phyloP scores from a whole-genome alignment of 64 coral and sea anemone species.

The Platygyra sinensis region DNA sequence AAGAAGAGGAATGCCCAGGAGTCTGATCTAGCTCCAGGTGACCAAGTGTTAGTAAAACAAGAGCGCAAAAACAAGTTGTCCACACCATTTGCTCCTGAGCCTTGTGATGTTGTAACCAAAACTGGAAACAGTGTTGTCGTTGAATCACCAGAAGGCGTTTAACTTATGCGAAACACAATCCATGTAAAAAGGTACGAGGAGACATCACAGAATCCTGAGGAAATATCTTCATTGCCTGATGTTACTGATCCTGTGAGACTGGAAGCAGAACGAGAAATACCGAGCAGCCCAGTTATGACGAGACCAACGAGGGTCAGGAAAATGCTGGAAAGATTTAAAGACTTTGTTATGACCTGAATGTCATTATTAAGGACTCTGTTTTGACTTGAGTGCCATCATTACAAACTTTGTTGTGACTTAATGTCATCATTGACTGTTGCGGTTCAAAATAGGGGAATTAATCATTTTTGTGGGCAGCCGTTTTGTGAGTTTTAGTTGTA shows the following conservation, averaged over 20 bases:
- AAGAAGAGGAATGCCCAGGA: slow-evolving; percentile 37
- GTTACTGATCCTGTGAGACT: not conserved
- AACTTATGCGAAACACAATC: slow-evolving; percentile 19
- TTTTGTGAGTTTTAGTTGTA: not conserved
- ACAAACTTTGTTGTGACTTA: not conserved
- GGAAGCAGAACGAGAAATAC: not conserved
- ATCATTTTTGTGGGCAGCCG: not conserved
- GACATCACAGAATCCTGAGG: not conserved
- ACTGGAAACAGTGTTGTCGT: slow-evolving; percentile 21
- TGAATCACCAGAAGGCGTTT: slow-evolving; percentile 18
- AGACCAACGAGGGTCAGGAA: not conserved
- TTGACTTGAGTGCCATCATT: not conserved
- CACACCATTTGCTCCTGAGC: slow-evolving; percentile 35
- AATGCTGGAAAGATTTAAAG: not conserved
- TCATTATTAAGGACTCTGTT: not conserved
- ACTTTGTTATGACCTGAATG: not conserved
- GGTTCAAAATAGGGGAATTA: not conserved
- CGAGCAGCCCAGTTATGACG: not conserved
- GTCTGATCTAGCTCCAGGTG: not conserved
- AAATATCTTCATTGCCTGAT: not conserved
- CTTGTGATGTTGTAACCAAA: slow-evolving; percentile 31
- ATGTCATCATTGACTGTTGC: not conserved
- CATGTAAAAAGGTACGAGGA: slow-evolving; percentile 32
- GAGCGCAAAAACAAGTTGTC: slow-evolving; percentile 45
- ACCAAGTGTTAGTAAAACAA: slow-evolving; percentile 31